Evolutionary conservation across 2,888 invertebrate species (phyloP).

Genomic region (Empis livida): DNA sequence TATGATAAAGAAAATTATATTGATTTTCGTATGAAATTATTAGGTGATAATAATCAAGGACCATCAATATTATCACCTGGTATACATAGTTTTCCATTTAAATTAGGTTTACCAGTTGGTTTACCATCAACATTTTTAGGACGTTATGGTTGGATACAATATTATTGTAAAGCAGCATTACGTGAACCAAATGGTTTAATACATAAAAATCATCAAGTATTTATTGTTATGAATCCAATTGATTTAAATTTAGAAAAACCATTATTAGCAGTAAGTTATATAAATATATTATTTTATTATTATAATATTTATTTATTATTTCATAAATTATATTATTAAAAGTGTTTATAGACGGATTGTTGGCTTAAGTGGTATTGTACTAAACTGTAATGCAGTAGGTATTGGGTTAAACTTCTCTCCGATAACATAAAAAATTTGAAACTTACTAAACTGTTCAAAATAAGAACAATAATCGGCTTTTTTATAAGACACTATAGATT

Average conservation of each 20-base stretch:
- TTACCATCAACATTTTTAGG: constrained; percentile 87
- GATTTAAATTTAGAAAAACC: constrained; percentile 84
- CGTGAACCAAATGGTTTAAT: constrained; percentile 74
- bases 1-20: constrained; percentile 91
- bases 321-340: no score
- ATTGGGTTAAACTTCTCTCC: no score
- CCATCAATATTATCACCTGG: constrained; percentile 78
- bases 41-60: constrained; percentile 69
- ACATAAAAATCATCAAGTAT: constrained; percentile 93
- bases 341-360: no score
- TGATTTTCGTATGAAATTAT: constrained; percentile 83
- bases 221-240: constrained; percentile 92
- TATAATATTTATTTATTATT: no score
- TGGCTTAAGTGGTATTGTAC: no score
- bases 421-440: no score
- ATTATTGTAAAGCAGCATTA: constrained; percentile 81
- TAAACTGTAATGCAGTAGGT: no score
- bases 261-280: constrained; percentile 62
- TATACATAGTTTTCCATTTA: constrained; percentile 90
- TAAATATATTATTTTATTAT: no score
- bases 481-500: no score
- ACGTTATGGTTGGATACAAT: constrained; percentile 91
- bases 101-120: constrained; percentile 77
- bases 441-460: no score
- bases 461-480: no score